These are phyloP conservation scores for Archips xylosteana DNA, from an alignment of 2,888 invertebrate genomes.

Conservation along the genomic window DNA sequence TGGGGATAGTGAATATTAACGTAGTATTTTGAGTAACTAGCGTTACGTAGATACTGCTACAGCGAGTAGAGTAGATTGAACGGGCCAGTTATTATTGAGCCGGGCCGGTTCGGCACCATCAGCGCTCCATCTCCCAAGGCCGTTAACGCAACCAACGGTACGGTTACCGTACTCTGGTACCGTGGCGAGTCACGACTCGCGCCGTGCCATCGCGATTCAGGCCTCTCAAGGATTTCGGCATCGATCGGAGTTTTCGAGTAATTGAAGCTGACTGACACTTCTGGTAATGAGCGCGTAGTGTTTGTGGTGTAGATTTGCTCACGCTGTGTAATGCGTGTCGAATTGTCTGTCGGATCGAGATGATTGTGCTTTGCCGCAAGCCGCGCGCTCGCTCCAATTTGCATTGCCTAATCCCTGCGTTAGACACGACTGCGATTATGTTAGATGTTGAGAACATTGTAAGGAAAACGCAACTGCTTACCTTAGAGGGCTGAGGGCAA, in stretches of 20 bases:
- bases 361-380: constrained; percentile 43
- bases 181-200: constrained; percentile 66
- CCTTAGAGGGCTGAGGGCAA: neutral
- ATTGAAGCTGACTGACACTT: constrained; percentile 28
- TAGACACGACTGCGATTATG: constrained; percentile 21
- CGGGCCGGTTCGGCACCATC: constrained; percentile 58
- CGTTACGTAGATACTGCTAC: constrained; percentile 42
- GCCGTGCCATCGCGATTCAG: constrained; percentile 58
- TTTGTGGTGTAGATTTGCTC: constrained; percentile 36
- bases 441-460: neutral
- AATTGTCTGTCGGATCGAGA: constrained; percentile 43
- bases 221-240: constrained; percentile 54
- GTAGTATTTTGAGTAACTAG: constrained; percentile 19
- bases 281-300: constrained; percentile 45
- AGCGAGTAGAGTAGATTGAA: constrained; percentile 29
- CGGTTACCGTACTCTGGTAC: constrained; percentile 63
- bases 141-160: constrained; percentile 73
- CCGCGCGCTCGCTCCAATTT: constrained; percentile 47
- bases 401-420: constrained; percentile 36
- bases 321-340: constrained; percentile 33
- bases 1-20: constrained; percentile 16
- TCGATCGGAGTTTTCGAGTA: constrained; percentile 48
- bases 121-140: constrained; percentile 69
- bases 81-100: constrained; percentile 57
- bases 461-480: neutral